phyloP scores from a whole-genome alignment of 2,888 invertebrate genomes.

The Cheilosia vernalis region DNA sequence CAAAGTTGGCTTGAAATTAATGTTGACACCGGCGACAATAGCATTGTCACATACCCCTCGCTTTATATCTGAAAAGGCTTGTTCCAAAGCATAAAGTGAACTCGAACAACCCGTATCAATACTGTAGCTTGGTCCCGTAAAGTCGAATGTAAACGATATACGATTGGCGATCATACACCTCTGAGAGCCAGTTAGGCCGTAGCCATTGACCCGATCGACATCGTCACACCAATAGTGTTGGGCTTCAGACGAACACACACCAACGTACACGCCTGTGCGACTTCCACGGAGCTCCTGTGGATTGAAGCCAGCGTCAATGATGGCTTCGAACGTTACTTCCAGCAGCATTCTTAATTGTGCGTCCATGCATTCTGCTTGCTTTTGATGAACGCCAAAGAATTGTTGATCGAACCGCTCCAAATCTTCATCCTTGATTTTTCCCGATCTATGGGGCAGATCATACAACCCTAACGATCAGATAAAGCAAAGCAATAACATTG shows the following conservation, averaged over 20 bases:
- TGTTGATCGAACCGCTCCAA: constrained; percentile 92
- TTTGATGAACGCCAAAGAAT: constrained; percentile 95
- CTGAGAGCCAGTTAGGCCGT: constrained; percentile 96
- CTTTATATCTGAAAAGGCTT: constrained; percentile 91
- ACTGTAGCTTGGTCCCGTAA: constrained; percentile 97
- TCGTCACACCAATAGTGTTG: constrained; percentile 94
- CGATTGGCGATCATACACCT: constrained; percentile 99
- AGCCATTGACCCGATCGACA: constrained; percentile 93
- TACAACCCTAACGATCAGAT: constrained; percentile 87
- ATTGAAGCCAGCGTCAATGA: constrained; percentile 94
- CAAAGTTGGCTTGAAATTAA: constrained; percentile 92
- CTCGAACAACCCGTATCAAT: constrained; percentile 99
- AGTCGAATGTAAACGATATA: constrained; percentile 97
- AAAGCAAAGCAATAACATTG: constrained; percentile 39
- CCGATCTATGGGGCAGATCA: constrained; percentile 91
- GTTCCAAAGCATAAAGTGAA: constrained; percentile 94
- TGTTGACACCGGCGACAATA: constrained; percentile 90
- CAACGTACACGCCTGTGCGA: constrained; percentile 97
- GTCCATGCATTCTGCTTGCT: constrained; percentile 96
- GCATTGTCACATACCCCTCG: constrained; percentile 97
- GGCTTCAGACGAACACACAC: constrained; percentile 95
- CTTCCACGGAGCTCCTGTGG: constrained; percentile 93
- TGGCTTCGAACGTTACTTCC: constrained; percentile 95
- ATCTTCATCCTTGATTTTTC: constrained; percentile 90
- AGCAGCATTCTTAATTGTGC: constrained; percentile 95